Conservation (phyloP, 2,113 vertebrate species). For the Ictalurus punctatus region DNA sequence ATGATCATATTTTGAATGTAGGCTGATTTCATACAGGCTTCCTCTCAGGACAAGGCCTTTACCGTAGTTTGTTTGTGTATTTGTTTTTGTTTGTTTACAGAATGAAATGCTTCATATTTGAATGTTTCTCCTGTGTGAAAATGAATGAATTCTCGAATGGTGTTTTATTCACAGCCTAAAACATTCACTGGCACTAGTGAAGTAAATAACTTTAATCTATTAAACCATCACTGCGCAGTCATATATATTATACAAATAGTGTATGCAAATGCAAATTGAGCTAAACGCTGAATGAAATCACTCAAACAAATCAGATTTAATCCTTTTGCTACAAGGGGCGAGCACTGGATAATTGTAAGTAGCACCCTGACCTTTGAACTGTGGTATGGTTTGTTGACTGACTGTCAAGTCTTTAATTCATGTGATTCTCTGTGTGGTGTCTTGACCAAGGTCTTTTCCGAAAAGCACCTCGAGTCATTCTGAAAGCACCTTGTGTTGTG, state of each 20-base stretch:
- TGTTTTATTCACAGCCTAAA: not conserved
- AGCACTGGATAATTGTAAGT: conserved; percentile 6
- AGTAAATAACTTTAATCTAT: not conserved
- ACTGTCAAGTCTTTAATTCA: conserved; percentile 15
- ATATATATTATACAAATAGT: not conserved
- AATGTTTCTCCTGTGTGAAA: not conserved
- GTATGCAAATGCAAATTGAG: not conserved
- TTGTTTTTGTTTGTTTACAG: not conserved
- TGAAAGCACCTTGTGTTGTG: conserved; percentile 40
- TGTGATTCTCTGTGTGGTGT: conserved; percentile 21
- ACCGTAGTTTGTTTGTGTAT: not conserved
- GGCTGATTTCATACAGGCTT: not conserved
- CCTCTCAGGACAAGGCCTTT: not conserved
- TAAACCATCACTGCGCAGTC: too few species aligned
- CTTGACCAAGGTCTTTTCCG: conserved; percentile 28
- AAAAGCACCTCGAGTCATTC: conserved; percentile 23
- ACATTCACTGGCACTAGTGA: not conserved
- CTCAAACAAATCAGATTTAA: conserved; percentile 9
- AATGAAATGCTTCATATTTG: not conserved
- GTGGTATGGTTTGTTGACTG: conserved; percentile 2
- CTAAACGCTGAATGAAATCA: not conserved
- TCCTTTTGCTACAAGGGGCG: conserved; percentile 11
- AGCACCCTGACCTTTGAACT: conserved; percentile 3
- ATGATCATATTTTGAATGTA: not conserved
- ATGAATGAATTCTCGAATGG: not conserved